phyloP scores from a whole-genome alignment of 2,113 vertebrate species.

The Brachyistius frenatus region DNA sequence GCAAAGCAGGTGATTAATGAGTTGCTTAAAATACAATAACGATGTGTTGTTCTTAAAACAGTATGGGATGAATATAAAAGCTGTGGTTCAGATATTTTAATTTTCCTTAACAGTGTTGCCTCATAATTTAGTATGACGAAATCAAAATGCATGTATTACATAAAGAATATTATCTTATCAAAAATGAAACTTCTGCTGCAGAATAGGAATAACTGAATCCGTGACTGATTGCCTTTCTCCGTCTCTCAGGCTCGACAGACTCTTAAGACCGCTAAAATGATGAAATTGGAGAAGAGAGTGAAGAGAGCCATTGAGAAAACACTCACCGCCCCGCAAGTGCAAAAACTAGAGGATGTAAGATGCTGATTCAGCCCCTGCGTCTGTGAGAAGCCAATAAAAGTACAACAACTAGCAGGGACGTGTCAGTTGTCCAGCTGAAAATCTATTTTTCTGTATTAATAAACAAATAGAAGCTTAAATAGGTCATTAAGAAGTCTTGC shows the following conservation, averaged over 20 bases:
- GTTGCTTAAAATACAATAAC: not conserved
- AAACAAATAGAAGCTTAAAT: not conserved
- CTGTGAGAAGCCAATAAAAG: not conserved
- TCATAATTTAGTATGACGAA: too few relatives aligned
- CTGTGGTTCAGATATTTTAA: too few relatives aligned
- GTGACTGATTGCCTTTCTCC: conserved; percentile 25
- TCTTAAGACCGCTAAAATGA: conserved; percentile 74
- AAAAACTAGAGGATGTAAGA: conserved; percentile 77
- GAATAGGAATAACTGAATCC: not conserved
- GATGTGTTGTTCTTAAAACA: too few relatives aligned
- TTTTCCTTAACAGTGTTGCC: too few relatives aligned
- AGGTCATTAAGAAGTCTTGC: not conserved
- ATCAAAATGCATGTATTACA: too few relatives aligned
- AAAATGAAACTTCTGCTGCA: not conserved
- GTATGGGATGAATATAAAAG: too few relatives aligned
- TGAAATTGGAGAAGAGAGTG: conserved; percentile 70
- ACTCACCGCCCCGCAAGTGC: conserved; percentile 79
- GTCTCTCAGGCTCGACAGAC: conserved; percentile 68
- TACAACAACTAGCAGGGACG: not conserved
- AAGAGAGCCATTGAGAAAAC: conserved; percentile 82
- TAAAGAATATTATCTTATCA: not conserved
- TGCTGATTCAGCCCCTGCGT: not conserved
- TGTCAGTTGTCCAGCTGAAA: not conserved
- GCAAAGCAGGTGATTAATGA: conserved; percentile 62
- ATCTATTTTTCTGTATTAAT: not conserved